phyloP scores from a whole-genome alignment of 2,113 vertebrate species.

The Orientallactaga bullata region DNA sequence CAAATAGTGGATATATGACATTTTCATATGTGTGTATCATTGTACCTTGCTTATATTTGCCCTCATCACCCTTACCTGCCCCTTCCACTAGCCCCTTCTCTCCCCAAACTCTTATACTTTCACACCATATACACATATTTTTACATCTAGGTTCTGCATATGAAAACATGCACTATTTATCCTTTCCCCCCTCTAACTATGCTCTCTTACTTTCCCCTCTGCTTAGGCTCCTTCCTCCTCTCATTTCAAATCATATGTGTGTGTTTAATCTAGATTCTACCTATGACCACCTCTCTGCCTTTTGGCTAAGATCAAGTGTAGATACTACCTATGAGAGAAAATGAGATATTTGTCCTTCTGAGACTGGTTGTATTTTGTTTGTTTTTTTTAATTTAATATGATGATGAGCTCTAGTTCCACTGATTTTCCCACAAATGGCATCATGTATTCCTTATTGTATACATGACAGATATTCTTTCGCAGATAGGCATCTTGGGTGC shows the following conservation, averaged over 20 bases:
- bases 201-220: not conserved
- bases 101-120: not conserved
- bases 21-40: not conserved
- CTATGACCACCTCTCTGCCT: no score
- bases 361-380: no score
- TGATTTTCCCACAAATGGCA: not conserved
- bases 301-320: no score
- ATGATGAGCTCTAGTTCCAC: not conserved
- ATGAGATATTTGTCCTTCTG: not conserved
- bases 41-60: not conserved
- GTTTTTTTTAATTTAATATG: not conserved
- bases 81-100: not conserved
- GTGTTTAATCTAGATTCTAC: not conserved
- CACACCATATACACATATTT: not conserved
- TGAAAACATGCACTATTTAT: not conserved
- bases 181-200: not conserved
- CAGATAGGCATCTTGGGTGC: not conserved
- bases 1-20: not conserved
- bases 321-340: not conserved
- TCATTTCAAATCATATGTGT: not conserved
- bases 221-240: not conserved
- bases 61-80: no score
- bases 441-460: not conserved
- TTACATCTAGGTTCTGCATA: not conserved
- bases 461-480: not conserved